These are phyloP conservation scores for Neodontobutis hainanensis DNA, from an alignment of 2,113 vertebrate species.

Conservation along the genomic window DNA sequence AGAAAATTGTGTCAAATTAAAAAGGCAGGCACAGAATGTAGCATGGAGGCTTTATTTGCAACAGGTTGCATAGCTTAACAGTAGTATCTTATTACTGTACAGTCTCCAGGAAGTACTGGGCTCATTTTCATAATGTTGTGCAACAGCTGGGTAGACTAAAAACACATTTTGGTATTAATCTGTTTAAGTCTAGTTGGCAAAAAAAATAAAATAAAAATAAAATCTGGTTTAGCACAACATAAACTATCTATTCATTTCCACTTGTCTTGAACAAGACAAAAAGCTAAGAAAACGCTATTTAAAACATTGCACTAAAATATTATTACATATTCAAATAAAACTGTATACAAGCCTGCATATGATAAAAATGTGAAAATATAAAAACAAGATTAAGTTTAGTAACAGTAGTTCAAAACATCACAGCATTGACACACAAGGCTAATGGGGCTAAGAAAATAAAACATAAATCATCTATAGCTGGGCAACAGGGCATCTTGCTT, in stretches of 20 bases:
- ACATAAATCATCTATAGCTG: constrained; percentile 1
- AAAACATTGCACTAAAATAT: constrained; percentile 16
- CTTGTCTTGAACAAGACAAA: constrained; percentile 9
- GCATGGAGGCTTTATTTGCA: constrained; percentile 58
- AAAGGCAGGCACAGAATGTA: neutral
- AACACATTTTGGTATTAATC: neutral
- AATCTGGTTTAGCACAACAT: neutral
- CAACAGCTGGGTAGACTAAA: constrained; percentile 30
- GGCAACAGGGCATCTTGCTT: constrained; percentile 1
- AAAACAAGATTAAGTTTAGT: constrained; percentile 7
- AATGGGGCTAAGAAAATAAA: neutral
- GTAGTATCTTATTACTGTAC: constrained; percentile 17
- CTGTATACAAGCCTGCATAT: constrained; percentile 15
- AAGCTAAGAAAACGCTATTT: neutral
- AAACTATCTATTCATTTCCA: neutral
- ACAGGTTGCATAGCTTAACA: constrained; percentile 55
- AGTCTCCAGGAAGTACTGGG: neutral
- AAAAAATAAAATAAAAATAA: neutral
- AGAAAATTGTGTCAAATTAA: constrained; percentile 11
- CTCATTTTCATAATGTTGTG: constrained; percentile 16
- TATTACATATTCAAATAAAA: neutral
- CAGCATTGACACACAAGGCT: constrained; percentile 25
- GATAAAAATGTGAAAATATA: constrained; percentile 15
- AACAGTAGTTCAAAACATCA: constrained; percentile 45
- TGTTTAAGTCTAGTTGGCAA: neutral